Base-by-base conservation (phyloP, 2,113 vertebrate genomes). In the Saguinus imperator region DNA sequence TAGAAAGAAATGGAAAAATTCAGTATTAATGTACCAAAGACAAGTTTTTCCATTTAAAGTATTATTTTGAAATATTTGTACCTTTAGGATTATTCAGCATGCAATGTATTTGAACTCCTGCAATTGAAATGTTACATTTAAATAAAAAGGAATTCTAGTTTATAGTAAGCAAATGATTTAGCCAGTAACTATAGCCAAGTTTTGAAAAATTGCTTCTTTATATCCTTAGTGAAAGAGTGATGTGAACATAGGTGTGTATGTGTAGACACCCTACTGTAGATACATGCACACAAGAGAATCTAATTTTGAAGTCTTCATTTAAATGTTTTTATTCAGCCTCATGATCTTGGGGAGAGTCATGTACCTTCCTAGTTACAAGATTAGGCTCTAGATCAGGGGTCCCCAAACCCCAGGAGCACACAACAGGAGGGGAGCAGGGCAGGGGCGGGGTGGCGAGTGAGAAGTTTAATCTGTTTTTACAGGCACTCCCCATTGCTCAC, bases 171-270 rank as follows among this genome's bases (percentile, higher is more conserved):
- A 92, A 81, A 58, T 50, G 35, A 18, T 35, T 77, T 29, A 73
- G 14, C 5, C 37, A 77, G 29, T 66, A 95, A 94, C 25, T 52
- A 40, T n/a, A 84, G 52, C 37, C 29, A 91, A 80, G 57, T 16
- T 81, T 95, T 94, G 37, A 25, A 87, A 21, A 89, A 70, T 83
- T 84, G 4, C 48, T 96, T 94, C 66, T 96, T 91, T 88, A 37
- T 29, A 25, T 45, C 1, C 14, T 93, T 52, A 77, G 14, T 37
- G 16, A 23, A 29, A 57, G 66, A 61, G 20, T 27, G 89, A 58
- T 94, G 76, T 77, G 6, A 72, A 87, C 68, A 35, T 0, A 7
- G 57, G 18, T 57, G 23, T 72, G 14, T 32, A 52, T 75, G 37
- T 72, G 76, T 18, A 82, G n/a, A 93, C 43, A 81, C 11, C 32